A percentile compares a stretch with the other conserved stretches of the same genome.
phyloP scores from a whole-genome alignment of 2,797 vertebrate genomes.

The Microctenopoma steveboyesi region DNA sequence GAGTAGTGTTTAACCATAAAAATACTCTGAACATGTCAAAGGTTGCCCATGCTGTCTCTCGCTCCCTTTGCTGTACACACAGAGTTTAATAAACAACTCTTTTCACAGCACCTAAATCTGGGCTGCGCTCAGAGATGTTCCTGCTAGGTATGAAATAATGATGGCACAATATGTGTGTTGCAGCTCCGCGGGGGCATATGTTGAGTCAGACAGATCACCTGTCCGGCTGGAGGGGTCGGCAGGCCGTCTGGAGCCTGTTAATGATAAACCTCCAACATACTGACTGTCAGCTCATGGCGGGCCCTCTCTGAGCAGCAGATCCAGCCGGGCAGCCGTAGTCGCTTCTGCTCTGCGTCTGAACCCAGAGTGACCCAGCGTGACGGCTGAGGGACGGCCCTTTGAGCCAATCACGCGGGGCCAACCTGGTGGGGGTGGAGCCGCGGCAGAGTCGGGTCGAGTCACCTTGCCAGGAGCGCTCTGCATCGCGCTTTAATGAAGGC shows the following conservation, averaged over 20 bases:
- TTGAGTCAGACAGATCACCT: slow-evolving; percentile 77
- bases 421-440: slow-evolving; percentile 42
- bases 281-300: slow-evolving; percentile 68
- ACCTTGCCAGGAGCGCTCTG: slow-evolving; percentile 79
- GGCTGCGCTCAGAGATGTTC: slow-evolving; percentile 37
- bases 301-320: slow-evolving; percentile 44
- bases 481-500: slow-evolving; percentile 72
- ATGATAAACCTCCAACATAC: slow-evolving; percentile 73
- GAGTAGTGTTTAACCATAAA: neutral
- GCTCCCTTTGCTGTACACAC: slow-evolving; percentile 17
- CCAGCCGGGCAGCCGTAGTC: slow-evolving; percentile 48
- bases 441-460: slow-evolving; percentile 57
- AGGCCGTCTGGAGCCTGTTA: slow-evolving; percentile 74
- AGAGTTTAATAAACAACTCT: neutral
- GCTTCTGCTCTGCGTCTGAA: slow-evolving; percentile 55
- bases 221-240: slow-evolving; percentile 60
- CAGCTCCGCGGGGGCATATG: slow-evolving; percentile 63
- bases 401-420: slow-evolving; percentile 58
- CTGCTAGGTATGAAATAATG: slow-evolving; percentile 78
- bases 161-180: slow-evolving; percentile 67
- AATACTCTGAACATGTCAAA: slow-evolving; percentile 16
- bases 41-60: slow-evolving; percentile 5
- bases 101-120: slow-evolving; percentile 56
- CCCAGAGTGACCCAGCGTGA: slow-evolving; percentile 39
- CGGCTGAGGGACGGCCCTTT: slow-evolving; percentile 57